Base-by-base conservation (phyloP, 1,140 invertebrate species). In the Meloidogyne exigua region DNA sequence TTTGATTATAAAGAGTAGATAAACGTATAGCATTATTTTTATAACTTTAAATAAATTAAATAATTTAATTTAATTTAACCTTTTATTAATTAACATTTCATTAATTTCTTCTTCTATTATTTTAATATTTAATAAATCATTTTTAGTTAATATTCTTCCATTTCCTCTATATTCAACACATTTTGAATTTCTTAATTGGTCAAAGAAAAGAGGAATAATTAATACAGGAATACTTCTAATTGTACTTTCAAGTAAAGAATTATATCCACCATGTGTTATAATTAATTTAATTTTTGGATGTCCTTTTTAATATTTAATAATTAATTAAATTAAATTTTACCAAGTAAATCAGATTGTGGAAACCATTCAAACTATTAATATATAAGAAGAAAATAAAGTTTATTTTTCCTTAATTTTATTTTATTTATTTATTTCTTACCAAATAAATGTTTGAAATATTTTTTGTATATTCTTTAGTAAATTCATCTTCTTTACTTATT, bases 151-250 rank as follows among this genome's bases (percentile, higher is more conserved):
- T 62, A 77, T 76, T 13, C 64, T 25, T 21, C 72, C 73, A 76
- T 76, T 66, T n/a, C 74, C 77, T n/a, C 81, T 64, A 39, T 83
- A 83, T 66, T 82, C 81, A 36, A 76, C 75, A 42, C 42, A 28
- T 74, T 82, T 82, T 65, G 82, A 79, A 77, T 82, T 82, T 36
- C 79, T 39, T 32, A 76, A 71, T 72, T 84, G 83, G 75, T 84
- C 83, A 39, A 77, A 82, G 64, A 77, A 80, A n/a, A 85, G 39
- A 9, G 83, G 83, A 23, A 85, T 64, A 32, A 69, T 71, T 23
- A 84, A 28, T 25, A 84, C 44, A n/a, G 83, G 83, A 11, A 81
- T 72, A 25, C 77, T 80, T 36, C 73, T 72, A 57, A 76, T 74
- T 13, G 80, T 74, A 57, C 73, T 73, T 80, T 84, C 83, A 39